Conservation (phyloP, 1,140 invertebrate genomes). For the Polypedilum pembai region DNA sequence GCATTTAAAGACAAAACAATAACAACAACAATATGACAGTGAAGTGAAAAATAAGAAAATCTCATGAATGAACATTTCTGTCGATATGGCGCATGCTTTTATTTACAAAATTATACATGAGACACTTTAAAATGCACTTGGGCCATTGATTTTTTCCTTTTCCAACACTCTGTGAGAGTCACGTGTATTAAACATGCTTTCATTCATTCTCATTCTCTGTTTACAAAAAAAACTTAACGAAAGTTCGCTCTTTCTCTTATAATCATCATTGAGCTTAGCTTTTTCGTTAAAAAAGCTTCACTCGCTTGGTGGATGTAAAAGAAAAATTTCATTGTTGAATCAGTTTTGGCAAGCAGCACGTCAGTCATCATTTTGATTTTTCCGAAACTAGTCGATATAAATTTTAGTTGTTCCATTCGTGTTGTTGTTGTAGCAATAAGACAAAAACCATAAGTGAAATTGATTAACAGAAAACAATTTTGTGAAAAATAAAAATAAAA, state of each 20-base stretch:
- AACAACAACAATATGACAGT: too few relatives aligned
- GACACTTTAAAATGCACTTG: not conserved
- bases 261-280: not conserved
- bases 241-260: not conserved
- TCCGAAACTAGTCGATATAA: constrained; percentile 14
- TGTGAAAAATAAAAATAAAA: not conserved
- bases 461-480: not conserved
- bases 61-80: not conserved
- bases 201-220: not conserved
- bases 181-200: not conserved
- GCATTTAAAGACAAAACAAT: too few relatives aligned
- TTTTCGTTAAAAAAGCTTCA: not conserved
- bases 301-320: not conserved
- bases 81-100: constrained; percentile 8
- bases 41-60: too few relatives aligned
- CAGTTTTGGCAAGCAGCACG: not conserved
- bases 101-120: not conserved
- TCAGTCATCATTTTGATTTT: constrained; percentile 26
- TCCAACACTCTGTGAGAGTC: not conserved
- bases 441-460: not conserved
- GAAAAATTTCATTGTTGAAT: not conserved
- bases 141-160: not conserved
- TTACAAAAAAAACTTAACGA: not conserved
- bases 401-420: constrained; percentile 26
- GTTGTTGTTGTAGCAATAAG: constrained; percentile 15